These are phyloP conservation scores for Synergus gifuensis DNA, from an alignment of 2,888 invertebrate genomes.

Conservation along the genomic window DNA sequence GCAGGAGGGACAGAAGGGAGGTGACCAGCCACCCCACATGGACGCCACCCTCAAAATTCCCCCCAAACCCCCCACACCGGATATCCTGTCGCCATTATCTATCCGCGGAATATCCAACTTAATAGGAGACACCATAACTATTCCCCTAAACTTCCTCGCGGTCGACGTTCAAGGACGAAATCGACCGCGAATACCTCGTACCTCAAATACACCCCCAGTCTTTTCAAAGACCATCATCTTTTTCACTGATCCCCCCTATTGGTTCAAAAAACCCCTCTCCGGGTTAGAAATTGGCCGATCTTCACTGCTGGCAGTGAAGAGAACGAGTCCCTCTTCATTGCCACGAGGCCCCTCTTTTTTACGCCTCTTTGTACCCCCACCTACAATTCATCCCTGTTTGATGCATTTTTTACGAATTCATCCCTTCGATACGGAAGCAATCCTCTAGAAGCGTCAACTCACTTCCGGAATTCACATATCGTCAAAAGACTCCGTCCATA, in stretches of 20 bases:
- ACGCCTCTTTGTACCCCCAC: constrained; percentile 56
- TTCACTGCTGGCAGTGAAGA: constrained; percentile 48
- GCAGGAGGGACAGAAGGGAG: constrained; percentile 61
- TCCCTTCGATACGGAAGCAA: constrained; percentile 27
- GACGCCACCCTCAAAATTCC: constrained; percentile 73
- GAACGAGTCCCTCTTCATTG: constrained; percentile 25
- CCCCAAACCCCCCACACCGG: constrained; percentile 69
- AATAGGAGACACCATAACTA: constrained; percentile 50
- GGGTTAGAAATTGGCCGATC: constrained; percentile 28
- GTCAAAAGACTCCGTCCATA: constrained; percentile 66
- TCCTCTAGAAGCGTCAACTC: constrained; percentile 1
- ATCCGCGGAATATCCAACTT: constrained; percentile 71
- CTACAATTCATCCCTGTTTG: constrained; percentile 50
- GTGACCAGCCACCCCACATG: constrained; percentile 76
- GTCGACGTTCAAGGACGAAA: constrained; percentile 42
- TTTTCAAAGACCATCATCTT: neutral
- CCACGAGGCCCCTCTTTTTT: constrained; percentile 54
- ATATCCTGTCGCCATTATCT: constrained; percentile 67
- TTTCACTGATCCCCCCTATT: constrained; percentile 14
- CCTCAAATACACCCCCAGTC: constrained; percentile 30
- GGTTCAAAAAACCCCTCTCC: constrained; percentile 13
- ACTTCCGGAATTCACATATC: constrained; percentile 60
- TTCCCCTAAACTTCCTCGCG: constrained; percentile 20
- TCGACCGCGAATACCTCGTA: constrained; percentile 44
- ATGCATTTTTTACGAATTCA: constrained; percentile 60